Base-by-base conservation (phyloP, 2,113 vertebrate genomes). In the Mus musculus region DNA sequence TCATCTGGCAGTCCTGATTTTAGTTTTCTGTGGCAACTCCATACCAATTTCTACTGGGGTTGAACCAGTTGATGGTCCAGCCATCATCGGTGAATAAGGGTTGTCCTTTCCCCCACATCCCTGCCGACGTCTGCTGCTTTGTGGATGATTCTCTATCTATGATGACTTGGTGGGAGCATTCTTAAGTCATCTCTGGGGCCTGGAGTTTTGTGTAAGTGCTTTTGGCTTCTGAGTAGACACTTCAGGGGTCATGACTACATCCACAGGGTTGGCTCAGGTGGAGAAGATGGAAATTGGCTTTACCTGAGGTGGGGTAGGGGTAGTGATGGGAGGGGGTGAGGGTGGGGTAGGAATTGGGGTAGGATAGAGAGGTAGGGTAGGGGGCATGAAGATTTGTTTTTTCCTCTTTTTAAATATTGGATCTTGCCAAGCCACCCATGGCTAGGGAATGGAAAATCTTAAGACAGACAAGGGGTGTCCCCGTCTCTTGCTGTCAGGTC, bases 281-380 rank as follows among this genome's bases (percentile, higher is more conserved):
- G 54, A 49, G 49, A 39, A 28, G 13, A 36, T 28, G 0, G 7
- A n/a, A 0, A 1, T 7, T 0, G 33, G 14, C 39, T 24, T 24
- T 33, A 49, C 19, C 61, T 3, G 28, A 46, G 42, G 28, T 67
- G 39, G 61, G 30, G n/a, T 1, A 24, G 1, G 19, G 19, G 36
- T n/a, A 3, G 69, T 49, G 13, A 69, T 33, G 67, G 67, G 30
- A 36, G 13, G 67, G 67, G 67, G 2, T 67, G 42, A 8, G 59
- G 19, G 33, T 1, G 7, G 2, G 63, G 11, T 54, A n/a, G 33
- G n/a, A 39, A 20, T 39, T 20, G n/a, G 72, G 22, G 73, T 46
- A 0, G 39, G 39, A 42, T n/a, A 42, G 42, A 42, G 39, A 39
- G 19, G 52, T 16, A 67, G 61, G 39, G 16, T 0, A 30, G 28